phyloP scores from a whole-genome alignment of 2,113 vertebrate species.

The Elephantulus edwardii region DNA sequence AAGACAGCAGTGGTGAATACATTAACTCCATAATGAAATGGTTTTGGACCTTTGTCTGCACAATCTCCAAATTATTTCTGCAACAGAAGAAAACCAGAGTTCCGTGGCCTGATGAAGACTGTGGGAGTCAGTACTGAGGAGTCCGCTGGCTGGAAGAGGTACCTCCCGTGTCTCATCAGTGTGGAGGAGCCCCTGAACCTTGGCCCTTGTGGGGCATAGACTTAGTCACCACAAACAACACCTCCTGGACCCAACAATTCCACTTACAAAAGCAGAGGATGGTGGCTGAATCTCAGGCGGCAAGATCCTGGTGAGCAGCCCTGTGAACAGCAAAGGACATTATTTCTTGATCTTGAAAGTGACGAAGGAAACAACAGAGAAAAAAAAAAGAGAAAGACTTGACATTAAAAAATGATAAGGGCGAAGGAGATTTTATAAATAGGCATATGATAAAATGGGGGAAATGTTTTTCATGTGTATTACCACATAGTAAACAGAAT shows the following conservation, averaged over 20 bases:
- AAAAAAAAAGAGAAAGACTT: no score
- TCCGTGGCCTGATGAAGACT: not conserved
- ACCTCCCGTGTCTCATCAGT: not conserved
- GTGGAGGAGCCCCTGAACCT: not conserved
- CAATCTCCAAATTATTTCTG: not conserved
- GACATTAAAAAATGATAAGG: not conserved
- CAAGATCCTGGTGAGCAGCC: not conserved
- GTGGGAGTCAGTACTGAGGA: constrained; percentile 13
- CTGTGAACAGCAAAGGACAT: not conserved
- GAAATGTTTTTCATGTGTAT: not conserved
- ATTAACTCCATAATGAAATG: not conserved
- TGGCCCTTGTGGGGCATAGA: not conserved
- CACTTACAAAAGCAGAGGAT: not conserved
- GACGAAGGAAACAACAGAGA: no score
- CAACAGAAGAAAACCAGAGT: not conserved
- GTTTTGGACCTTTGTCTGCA: constrained; percentile 1
- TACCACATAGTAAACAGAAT: not conserved
- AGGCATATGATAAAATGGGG: not conserved
- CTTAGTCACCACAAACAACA: not conserved
- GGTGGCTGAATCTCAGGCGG: not conserved
- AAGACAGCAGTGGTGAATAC: not conserved
- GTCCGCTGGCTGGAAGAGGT: constrained; percentile 31
- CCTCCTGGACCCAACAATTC: not conserved
- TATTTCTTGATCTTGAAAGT: not conserved
- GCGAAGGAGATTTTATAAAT: not conserved